These are phyloP conservation scores for Ctenicera cuprea DNA, from an alignment of 2,888 invertebrate genomes.

Conservation along the genomic window DNA sequence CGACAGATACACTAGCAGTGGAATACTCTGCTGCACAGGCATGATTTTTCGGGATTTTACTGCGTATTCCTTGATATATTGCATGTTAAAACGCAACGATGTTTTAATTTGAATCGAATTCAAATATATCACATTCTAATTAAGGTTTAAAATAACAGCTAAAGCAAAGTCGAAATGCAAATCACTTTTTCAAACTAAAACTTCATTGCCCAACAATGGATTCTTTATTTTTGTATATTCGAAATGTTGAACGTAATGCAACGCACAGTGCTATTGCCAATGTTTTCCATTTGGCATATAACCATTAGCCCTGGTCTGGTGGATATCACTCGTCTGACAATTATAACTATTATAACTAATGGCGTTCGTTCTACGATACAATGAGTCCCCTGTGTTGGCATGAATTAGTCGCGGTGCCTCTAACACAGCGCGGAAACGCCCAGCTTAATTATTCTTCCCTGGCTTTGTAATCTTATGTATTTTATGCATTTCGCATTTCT, in stretches of 20 bases:
- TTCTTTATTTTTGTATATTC: not conserved
- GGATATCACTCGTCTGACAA: constrained; percentile 44
- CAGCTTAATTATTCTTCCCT: constrained; percentile 58
- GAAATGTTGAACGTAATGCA: constrained; percentile 6
- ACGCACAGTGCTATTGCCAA: constrained; percentile 1
- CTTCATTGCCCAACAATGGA: too few species aligned
- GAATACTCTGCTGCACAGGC: too few species aligned
- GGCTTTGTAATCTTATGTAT: constrained; percentile 61
- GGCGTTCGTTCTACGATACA: constrained; percentile 43
- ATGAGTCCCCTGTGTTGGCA: constrained; percentile 46
- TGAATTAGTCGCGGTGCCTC: constrained; percentile 46
- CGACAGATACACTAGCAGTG: too few species aligned
- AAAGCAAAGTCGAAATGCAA: too few species aligned
- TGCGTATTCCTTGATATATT: too few species aligned
- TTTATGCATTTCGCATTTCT: constrained; percentile 63
- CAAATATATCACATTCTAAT: too few species aligned
- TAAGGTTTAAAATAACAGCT: too few species aligned
- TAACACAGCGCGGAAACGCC: constrained; percentile 44
- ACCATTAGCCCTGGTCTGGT: constrained; percentile 37
- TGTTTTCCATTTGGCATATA: constrained; percentile 33
- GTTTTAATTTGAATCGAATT: too few species aligned
- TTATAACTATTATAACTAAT: constrained; percentile 45
- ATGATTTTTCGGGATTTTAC: too few species aligned
- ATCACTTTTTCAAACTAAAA: too few species aligned
- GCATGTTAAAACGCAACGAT: too few species aligned